Conservation (phyloP, 1,140 invertebrate genomes). For the Glomeris maerens region DNA sequence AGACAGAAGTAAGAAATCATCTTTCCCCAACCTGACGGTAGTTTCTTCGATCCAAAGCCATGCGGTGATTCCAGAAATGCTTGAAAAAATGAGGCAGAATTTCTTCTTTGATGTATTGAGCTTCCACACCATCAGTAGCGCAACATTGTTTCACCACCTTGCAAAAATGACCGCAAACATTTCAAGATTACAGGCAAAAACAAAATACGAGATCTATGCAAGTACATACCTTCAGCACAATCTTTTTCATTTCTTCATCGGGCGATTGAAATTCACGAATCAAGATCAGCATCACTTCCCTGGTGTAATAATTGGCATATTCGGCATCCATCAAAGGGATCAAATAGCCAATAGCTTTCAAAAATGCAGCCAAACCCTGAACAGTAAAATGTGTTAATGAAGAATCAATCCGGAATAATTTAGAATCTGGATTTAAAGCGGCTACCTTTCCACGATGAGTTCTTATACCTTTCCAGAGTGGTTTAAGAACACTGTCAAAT, state of each 20-base stretch:
- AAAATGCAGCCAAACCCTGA: constrained; percentile 85
- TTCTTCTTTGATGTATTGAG: constrained; percentile 98
- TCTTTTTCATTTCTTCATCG: constrained; percentile 99
- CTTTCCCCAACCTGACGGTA: constrained; percentile 59
- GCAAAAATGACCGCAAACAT: constrained; percentile 21
- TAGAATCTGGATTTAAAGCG: constrained; percentile 11
- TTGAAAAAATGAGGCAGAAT: constrained; percentile 98
- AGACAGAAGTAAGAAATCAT: constrained; percentile 1
- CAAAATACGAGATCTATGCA: neutral
- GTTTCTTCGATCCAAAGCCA: constrained; percentile 95
- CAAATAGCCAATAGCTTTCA: constrained; percentile 98
- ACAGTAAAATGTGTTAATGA: constrained; percentile 1
- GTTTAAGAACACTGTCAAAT: constrained; percentile 97
- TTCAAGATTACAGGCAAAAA: constrained; percentile 7
- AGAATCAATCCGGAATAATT: constrained; percentile 9
- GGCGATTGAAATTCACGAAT: constrained; percentile 99
- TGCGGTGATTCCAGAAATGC: constrained; percentile 99
- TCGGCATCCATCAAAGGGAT: constrained; percentile 99
- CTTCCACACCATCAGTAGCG: constrained; percentile 97
- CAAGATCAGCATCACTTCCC: constrained; percentile 98
- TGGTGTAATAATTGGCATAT: constrained; percentile 98
- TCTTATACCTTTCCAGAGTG: constrained; percentile 97
- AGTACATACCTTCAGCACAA: constrained; percentile 77
- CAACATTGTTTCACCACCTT: constrained; percentile 99
- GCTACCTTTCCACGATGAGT: constrained; percentile 83